phyloP scores from a whole-genome alignment of 2,113 vertebrate genomes.

The Antigone vipio region DNA sequence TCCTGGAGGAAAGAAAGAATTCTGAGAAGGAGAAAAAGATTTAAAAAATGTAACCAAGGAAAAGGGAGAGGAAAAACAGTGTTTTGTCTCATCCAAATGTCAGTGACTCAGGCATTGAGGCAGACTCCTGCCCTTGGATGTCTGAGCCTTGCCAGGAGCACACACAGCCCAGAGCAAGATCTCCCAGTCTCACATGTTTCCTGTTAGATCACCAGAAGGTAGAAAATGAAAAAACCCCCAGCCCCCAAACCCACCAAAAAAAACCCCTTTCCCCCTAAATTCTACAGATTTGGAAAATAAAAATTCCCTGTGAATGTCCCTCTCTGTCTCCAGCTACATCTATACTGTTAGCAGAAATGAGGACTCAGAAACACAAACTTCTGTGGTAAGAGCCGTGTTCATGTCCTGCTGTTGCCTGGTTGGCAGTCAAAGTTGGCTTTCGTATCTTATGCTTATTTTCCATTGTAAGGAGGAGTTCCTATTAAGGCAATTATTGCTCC shows the following conservation, averaged over 20 bases:
- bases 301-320: not conserved
- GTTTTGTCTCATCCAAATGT: not conserved
- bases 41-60: not conserved
- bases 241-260: too few relatives aligned
- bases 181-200: not conserved
- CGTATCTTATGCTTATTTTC: not conserved
- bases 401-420: not conserved
- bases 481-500: not conserved
- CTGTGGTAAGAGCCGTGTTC: not conserved
- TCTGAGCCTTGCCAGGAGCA: accelerated
- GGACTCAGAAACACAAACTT: not conserved
- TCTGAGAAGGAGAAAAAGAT: not conserved
- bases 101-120: not conserved
- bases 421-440: not conserved
- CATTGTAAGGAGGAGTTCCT: not conserved
- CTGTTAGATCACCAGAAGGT: not conserved
- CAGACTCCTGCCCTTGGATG: not conserved
- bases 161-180: not conserved
- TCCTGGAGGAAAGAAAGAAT: not conserved
- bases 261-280: not conserved
- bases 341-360: not conserved
- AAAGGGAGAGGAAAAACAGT: not conserved
- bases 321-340: not conserved
- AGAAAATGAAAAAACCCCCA: not conserved
- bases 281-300: not conserved